phyloP scores from a whole-genome alignment of 2,113 vertebrate species.

The Diadophis punctatus region DNA sequence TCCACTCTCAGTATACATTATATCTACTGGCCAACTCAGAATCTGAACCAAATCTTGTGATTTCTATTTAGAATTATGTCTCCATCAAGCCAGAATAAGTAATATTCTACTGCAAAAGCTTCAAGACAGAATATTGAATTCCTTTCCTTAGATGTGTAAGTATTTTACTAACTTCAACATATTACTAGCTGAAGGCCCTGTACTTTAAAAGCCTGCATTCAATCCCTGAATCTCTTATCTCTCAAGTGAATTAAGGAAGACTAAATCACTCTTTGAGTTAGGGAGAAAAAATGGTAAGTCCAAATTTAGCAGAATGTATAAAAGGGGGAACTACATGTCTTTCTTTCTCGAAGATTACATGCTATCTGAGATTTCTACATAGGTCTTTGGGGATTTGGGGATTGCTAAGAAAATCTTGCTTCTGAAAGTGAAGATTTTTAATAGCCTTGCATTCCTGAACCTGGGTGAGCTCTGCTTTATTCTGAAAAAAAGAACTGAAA shows the following conservation, averaged over 20 bases:
- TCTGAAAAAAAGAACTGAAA: slow-evolving; percentile 34
- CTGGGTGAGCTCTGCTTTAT: slow-evolving; percentile 31
- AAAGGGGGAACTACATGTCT: slow-evolving; percentile 24
- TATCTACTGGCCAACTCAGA: not conserved
- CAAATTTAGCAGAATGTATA: slow-evolving; percentile 19
- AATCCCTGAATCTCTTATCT: slow-evolving; percentile 13
- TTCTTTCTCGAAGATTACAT: slow-evolving; percentile 29
- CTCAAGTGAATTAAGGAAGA: slow-evolving; percentile 3
- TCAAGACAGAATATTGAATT: not conserved
- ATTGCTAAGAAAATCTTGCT: slow-evolving; percentile 6
- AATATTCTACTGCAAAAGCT: not conserved
- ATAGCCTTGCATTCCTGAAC: slow-evolving; percentile 12
- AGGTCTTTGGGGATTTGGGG: slow-evolving; percentile 5
- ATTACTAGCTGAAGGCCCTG: not conserved
- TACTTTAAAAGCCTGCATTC: slow-evolving; percentile 28
- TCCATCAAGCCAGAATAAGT: not conserved
- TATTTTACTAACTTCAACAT: not conserved
- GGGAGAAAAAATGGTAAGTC: not conserved
- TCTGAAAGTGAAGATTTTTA: slow-evolving; percentile 8
- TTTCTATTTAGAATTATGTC: not conserved
- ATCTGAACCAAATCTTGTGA: not conserved
- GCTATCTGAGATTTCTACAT: slow-evolving; percentile 33
- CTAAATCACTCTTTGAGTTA: slow-evolving; percentile 1
- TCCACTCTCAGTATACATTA: not conserved
- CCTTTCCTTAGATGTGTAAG: not conserved